Evolutionary conservation across 2,888 invertebrate genomes (phyloP).

Genomic region (Sericinus montela): DNA sequence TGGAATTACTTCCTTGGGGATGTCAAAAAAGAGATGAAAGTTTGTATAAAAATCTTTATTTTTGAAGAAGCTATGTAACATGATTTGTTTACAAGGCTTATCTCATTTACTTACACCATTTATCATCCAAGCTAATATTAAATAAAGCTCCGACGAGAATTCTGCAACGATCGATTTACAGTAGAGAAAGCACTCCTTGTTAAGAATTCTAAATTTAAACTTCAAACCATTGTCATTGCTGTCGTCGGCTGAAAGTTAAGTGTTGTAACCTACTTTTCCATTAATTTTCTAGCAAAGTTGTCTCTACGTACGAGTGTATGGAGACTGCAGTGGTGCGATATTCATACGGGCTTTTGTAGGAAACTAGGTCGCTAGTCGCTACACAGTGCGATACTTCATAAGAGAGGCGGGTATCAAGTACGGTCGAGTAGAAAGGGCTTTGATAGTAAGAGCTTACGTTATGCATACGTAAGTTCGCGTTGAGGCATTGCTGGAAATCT

Average conservation of each 20-base stretch:
- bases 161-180: conserved; percentile 10
- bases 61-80: no score
- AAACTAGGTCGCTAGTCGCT: conserved; percentile 24
- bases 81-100: no score
- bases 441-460: conserved; percentile 8
- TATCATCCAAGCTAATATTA: no score
- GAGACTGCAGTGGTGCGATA: conserved; percentile 19
- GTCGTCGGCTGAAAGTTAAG: conserved; percentile 17
- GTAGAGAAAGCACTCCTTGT: conserved; percentile 7
- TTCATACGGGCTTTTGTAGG: conserved; percentile 21
- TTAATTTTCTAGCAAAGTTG: conserved; percentile 19
- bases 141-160: conserved; percentile 4
- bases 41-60: no score
- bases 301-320: conserved; percentile 17
- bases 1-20: no score
- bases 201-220: conserved; percentile 17
- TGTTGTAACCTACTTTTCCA: conserved; percentile 19
- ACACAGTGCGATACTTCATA: conserved; percentile 19
- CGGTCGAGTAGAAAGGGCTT: conserved; percentile 14
- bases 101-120: no score
- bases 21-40: no score
- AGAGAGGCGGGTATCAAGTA: conserved; percentile 18
- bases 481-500: no score
- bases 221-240: conserved; percentile 18
- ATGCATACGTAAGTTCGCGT: background rate